Evolutionary conservation across 2,797 vertebrate species (phyloP).

Genomic region (Ficedula albicollis): DNA sequence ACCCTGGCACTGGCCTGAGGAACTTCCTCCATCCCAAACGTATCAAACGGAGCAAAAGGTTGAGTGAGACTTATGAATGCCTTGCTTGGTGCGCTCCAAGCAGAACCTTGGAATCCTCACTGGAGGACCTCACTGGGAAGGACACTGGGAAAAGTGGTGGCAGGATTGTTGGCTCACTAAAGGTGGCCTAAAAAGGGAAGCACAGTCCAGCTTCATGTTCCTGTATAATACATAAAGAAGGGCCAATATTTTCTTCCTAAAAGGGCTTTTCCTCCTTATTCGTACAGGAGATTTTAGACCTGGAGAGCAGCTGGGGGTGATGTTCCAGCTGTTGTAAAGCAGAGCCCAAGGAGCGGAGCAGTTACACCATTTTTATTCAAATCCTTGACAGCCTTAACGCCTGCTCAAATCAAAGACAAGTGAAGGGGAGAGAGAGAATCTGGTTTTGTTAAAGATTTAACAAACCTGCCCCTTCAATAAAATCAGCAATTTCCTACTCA

Average conservation of each 20-base stretch:
- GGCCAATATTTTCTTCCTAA: background rate
- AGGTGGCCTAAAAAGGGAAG: background rate
- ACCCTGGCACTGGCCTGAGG: background rate
- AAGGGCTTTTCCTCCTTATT: background rate
- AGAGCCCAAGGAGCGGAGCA: background rate
- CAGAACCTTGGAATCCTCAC: background rate
- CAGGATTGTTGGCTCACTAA: constrained; percentile 39
- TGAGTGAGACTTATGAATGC: constrained; percentile 51
- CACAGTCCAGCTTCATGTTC: background rate
- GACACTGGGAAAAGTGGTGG: constrained; percentile 1
- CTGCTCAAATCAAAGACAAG: constrained; percentile 10
- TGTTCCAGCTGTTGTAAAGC: background rate
- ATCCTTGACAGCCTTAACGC: background rate
- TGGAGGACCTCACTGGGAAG: constrained; percentile 48
- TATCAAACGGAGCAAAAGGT: constrained; percentile 36
- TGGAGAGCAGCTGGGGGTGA: background rate
- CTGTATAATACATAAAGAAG: background rate
- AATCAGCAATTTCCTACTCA: background rate
- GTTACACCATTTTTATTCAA: background rate
- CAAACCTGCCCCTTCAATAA: constrained; percentile 15
- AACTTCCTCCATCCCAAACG: background rate
- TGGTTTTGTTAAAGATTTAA: constrained; percentile 16
- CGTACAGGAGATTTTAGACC: background rate
- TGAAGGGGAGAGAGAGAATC: background rate
- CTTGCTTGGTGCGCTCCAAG: constrained; percentile 49